phyloP scores from a whole-genome alignment of 2,113 vertebrate species.

The Phylloscopus trochilus region DNA sequence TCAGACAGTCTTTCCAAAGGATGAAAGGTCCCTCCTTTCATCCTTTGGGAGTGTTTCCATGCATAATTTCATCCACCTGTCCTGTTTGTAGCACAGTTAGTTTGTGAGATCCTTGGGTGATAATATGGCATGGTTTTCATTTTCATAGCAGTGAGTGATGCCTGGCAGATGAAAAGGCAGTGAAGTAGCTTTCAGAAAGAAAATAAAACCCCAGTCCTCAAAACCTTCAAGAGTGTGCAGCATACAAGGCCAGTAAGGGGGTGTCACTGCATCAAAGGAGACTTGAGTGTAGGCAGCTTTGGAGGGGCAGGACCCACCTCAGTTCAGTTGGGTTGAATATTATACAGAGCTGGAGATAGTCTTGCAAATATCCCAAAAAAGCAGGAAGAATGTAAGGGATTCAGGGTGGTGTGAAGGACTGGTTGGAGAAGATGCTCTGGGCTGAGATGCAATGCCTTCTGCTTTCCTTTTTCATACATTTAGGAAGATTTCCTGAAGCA shows the following conservation, averaged over 20 bases:
- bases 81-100: background rate
- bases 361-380: background rate
- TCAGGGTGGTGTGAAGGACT: background rate
- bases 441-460: background rate
- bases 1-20: background rate
- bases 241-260: background rate
- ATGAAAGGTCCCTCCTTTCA: background rate
- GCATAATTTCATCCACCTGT: conserved; percentile 17
- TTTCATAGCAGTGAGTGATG: background rate
- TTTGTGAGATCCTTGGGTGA: background rate
- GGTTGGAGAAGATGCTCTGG: background rate
- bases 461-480: background rate
- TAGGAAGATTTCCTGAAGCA: background rate
- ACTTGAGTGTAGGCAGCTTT: background rate
- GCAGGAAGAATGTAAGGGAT: background rate
- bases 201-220: background rate
- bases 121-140: background rate
- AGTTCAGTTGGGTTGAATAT: background rate
- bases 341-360: background rate
- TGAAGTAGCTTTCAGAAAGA: background rate
- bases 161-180: background rate
- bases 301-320: background rate
- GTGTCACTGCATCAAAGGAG: background rate
- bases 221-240: background rate
- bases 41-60: background rate